Evolutionary conservation across 1,140 invertebrate genomes (phyloP).

Genomic region (Elymnias hypermnestra): DNA sequence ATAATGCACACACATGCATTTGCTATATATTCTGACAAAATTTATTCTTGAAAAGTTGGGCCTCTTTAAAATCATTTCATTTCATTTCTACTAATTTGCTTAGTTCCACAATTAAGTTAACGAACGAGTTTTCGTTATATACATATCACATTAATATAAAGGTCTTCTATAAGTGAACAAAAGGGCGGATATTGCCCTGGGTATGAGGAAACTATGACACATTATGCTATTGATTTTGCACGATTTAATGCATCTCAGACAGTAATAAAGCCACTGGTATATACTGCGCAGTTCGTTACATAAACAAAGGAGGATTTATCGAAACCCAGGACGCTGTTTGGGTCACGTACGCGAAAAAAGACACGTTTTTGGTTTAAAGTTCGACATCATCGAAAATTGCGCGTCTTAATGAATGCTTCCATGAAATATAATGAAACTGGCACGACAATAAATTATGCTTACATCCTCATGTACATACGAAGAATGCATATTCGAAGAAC

Average conservation of each 20-base stretch:
- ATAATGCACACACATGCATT: too few species aligned
- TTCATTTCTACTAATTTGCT: too few species aligned
- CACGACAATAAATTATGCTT: not conserved
- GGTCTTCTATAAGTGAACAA: constrained; percentile 17
- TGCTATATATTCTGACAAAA: too few species aligned
- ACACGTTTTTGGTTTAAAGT: constrained; percentile 23
- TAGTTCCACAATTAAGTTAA: too few species aligned
- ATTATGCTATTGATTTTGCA: constrained; percentile 5
- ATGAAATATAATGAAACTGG: not conserved
- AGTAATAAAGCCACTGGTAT: constrained; percentile 1
- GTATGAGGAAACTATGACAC: constrained; percentile 19
- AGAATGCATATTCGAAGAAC: too few species aligned
- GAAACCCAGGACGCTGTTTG: constrained; percentile 15
- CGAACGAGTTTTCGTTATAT: too few species aligned
- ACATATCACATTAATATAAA: not conserved
- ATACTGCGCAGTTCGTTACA: constrained; percentile 22
- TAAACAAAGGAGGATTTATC: constrained; percentile 27
- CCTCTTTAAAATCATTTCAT: too few species aligned
- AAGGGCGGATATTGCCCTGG: constrained; percentile 53
- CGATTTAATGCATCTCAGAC: constrained; percentile 4
- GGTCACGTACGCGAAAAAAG: constrained; percentile 26
- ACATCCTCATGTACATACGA: not conserved
- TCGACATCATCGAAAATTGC: constrained; percentile 13
- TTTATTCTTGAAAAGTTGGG: too few species aligned
- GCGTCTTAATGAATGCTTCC: constrained; percentile 6